phyloP scores from a whole-genome alignment of 2,113 vertebrate species.

The Labeo rohita region DNA sequence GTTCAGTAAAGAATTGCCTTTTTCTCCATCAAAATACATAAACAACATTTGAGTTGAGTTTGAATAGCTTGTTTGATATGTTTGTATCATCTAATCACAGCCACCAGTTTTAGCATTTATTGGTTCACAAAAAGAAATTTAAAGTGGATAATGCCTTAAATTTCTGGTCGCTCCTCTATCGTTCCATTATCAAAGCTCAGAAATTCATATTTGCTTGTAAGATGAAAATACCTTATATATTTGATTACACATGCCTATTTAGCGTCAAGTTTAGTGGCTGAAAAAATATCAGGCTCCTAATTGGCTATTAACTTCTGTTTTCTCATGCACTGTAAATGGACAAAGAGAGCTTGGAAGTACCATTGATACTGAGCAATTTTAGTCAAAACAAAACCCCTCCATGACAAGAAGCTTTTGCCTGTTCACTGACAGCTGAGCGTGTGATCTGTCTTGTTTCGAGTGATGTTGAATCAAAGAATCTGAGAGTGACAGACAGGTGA shows the following conservation, averaged over 20 bases:
- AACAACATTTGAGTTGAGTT: neutral
- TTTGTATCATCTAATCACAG: neutral
- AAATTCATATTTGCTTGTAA: neutral
- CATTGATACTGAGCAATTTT: conserved; percentile 33
- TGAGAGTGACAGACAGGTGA: conserved; percentile 53
- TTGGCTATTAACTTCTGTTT: neutral
- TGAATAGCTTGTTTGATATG: neutral
- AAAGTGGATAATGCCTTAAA: neutral
- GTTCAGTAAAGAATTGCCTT: neutral
- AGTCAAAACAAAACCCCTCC: conserved; percentile 41
- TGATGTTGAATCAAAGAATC: conserved; percentile 60
- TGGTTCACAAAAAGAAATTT: neutral
- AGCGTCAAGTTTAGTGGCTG: neutral
- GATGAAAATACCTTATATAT: neutral
- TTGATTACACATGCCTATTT: neutral
- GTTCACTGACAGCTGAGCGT: conserved; percentile 50
- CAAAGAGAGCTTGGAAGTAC: conserved; percentile 29
- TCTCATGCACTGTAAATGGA: conserved; percentile 13
- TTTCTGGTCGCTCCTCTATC: neutral
- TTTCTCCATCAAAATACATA: neutral
- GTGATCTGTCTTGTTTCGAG: conserved; percentile 58
- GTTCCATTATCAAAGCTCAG: neutral
- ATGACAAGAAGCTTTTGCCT: conserved; percentile 41
- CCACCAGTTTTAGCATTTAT: neutral
- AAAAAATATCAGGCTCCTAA: neutral